These are phyloP conservation scores for Polydrusus cervinus DNA, from an alignment of 2,888 invertebrate species.

Conservation along the genomic window DNA sequence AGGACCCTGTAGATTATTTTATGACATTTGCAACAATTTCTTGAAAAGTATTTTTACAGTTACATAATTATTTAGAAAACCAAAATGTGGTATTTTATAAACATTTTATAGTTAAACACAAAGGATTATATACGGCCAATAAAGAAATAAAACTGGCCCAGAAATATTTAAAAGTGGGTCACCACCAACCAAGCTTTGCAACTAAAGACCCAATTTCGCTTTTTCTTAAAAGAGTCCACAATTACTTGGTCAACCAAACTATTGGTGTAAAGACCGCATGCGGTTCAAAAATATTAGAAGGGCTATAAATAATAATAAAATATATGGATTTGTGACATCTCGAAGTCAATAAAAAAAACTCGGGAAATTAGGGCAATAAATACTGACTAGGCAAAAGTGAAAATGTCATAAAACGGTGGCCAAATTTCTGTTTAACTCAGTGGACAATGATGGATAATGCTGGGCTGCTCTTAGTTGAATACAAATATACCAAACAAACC, in stretches of 20 bases:
- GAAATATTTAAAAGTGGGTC: constrained; percentile 43
- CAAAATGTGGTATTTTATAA: constrained; percentile 43
- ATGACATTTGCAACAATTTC: neutral
- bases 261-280: constrained; percentile 46
- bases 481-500: constrained; percentile 44
- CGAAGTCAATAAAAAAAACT: constrained; percentile 26
- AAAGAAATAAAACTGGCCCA: constrained; percentile 46
- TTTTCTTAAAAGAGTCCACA: constrained; percentile 28
- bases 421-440: constrained; percentile 39
- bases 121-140: constrained; percentile 35
- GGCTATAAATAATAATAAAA: constrained; percentile 53
- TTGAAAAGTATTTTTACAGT: neutral
- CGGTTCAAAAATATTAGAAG: constrained; percentile 45
- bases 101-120: constrained; percentile 10
- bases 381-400: constrained; percentile 24
- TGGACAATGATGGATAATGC: constrained; percentile 34
- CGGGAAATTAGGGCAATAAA: constrained; percentile 9
- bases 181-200: constrained; percentile 23
- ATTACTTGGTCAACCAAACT: constrained; percentile 42
- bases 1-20: no score
- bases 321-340: constrained; percentile 25
- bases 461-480: constrained; percentile 19
- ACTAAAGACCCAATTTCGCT: constrained; percentile 26
- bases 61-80: constrained; percentile 36
- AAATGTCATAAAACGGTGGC: constrained; percentile 48